Conservation (phyloP, 2,113 vertebrate genomes). For the Elaphurus davidianus region DNA sequence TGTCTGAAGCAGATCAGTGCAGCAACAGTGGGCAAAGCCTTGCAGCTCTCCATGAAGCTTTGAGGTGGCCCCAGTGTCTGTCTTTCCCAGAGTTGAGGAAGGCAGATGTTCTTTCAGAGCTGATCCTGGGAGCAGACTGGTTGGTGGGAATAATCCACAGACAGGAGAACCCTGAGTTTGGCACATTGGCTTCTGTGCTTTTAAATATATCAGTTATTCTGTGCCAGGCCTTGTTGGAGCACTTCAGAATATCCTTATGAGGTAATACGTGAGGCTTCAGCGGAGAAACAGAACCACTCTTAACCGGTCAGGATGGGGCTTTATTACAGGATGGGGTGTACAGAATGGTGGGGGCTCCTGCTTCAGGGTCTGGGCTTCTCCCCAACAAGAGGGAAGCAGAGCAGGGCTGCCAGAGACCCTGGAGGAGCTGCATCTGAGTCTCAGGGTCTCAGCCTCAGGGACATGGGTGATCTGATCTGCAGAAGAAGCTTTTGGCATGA, state of each 20-base stretch:
- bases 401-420: no score
- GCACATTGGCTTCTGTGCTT: neutral
- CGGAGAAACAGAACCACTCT: neutral
- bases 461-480: neutral
- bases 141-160: neutral
- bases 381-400: neutral
- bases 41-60: neutral
- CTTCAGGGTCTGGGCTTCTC: neutral
- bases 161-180: neutral
- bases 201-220: neutral
- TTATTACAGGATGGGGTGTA: neutral
- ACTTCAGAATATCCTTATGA: neutral
- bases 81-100: neutral
- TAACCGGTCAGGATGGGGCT: no score
- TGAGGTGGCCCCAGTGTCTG: neutral
- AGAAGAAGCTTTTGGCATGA: neutral
- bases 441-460: neutral
- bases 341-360: no score
- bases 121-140: neutral
- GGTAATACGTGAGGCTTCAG: neutral
- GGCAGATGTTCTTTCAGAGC: neutral
- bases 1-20: neutral
- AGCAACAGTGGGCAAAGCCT: neutral
- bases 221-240: neutral
- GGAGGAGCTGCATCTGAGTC: neutral